Evolutionary conservation across 1,140 invertebrate genomes (phyloP), one percentile per base, ranked within the genome.

Genomic region (Drosophila ananassae): DNA sequence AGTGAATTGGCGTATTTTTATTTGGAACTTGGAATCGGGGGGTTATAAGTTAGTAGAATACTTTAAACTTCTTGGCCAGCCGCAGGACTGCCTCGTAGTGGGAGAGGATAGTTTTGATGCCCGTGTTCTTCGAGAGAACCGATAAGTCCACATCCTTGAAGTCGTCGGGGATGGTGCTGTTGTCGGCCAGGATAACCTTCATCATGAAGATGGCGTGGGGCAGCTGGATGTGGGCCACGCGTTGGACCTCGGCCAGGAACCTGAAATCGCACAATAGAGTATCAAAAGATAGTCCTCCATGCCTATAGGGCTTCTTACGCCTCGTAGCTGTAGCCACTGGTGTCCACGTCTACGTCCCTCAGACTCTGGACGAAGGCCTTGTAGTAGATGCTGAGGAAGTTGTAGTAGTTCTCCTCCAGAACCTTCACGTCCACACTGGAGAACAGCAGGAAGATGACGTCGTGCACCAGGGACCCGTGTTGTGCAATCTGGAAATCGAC

Each of bases 401-500:
- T 85, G 12, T 94, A 89, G 22, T 92, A 90, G 57, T 93, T 71
- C n/a, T 92, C 67, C 0, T 92, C 90, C 1, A 93, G 66, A 0
- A 93, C 82, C 0, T 90, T 67, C 6, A 89, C 78, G 8, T 92
- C 77, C 6, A 94, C 84, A 59, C 94, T 95, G 0, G 93, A 93
- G 13, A 93, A 92, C 1, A 95, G 61, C 50, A 94, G 93, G 54
- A 95, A 95, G 0, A 93, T 77, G 4, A 95, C 57, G 76, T 95
- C 95, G 4, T 93, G 90, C 0, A 93, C 58, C 5, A 93, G 90
- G 17, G 93, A 94, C 5, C 92, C 87, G 44, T 93, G 93, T 12
- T 93, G 75, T 28, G 93, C 93, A 13, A 94, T 93, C 90, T 95
- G 95, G 55, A 95, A 94, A 73, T 95, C 95, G 0, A 95, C 91